Percentiles rank a stretch among this genome's conserved stretches.
Evolutionary conservation across 2,888 invertebrate genomes (phyloP).

Genomic region (Artemia sinica): DNA sequence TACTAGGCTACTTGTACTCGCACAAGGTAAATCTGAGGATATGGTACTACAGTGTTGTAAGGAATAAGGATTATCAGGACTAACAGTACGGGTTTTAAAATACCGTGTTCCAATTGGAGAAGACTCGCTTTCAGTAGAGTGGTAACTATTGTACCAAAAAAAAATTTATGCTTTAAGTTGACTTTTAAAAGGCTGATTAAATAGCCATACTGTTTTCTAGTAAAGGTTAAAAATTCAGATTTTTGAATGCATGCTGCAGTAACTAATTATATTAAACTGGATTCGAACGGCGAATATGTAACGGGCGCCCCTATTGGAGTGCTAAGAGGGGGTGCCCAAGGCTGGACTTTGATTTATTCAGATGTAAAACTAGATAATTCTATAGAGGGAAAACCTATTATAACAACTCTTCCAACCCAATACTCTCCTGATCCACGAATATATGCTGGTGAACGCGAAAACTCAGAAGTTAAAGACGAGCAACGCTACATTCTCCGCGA

Average conservation of each 20-base stretch:
- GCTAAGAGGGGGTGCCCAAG: constrained; percentile 4
- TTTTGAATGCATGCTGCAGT: background rate
- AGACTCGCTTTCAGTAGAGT: no score
- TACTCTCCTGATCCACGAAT: background rate
- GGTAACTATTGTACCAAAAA: no score
- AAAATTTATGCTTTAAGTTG: no score
- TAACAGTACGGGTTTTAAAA: no score
- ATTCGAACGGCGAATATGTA: constrained; percentile 2
- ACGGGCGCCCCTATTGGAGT: constrained; percentile 10
- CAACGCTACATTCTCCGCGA: background rate
- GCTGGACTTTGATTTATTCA: constrained; percentile 1
- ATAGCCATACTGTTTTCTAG: no score
- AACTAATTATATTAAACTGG: background rate
- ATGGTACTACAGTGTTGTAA: no score
- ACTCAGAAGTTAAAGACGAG: constrained; percentile 1
- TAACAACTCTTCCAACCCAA: background rate
- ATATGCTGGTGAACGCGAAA: background rate
- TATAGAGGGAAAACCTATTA: background rate
- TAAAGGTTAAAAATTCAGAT: background rate
- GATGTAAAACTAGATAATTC: background rate
- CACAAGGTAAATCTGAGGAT: no score
- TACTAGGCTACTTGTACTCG: no score
- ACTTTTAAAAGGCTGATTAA: no score
- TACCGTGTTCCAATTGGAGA: no score
- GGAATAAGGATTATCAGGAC: no score